Evolutionary conservation across 2,888 invertebrate genomes (phyloP).

Genomic region (Drosophila mercatorum): DNA sequence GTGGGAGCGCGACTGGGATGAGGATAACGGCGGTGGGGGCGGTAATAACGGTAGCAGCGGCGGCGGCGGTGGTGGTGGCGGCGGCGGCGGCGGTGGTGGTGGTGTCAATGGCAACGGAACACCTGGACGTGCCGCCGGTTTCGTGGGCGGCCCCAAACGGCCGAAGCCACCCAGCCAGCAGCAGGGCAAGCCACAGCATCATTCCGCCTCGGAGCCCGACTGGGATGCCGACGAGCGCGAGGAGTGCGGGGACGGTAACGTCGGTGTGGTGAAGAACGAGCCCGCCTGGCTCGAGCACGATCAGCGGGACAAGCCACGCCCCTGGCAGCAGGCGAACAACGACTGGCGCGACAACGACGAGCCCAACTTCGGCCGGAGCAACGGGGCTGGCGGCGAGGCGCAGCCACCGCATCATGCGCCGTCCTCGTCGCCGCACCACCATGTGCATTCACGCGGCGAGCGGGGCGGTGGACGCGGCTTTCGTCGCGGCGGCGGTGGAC

Average conservation of each 20-base stretch:
- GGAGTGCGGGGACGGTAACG: constrained; percentile 40
- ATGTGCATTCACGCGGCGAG: constrained; percentile 69
- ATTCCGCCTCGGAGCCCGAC: constrained; percentile 82
- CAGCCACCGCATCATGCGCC: constrained; percentile 42
- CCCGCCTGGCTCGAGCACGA: constrained; percentile 73
- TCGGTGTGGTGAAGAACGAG: constrained; percentile 53
- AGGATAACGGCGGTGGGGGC: constrained; percentile 45
- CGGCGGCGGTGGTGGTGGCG: constrained; percentile 16
- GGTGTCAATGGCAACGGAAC: constrained; percentile 51
- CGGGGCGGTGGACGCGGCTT: constrained; percentile 76
- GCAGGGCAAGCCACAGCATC: constrained; percentile 53
- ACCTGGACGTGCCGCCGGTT: constrained; percentile 72
- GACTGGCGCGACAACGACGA: constrained; percentile 81
- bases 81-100: constrained; percentile 21
- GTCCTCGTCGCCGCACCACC: constrained; percentile 72
- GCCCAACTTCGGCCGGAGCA: constrained; percentile 49
- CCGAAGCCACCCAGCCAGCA: constrained; percentile 40
- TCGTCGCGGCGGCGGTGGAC: constrained; percentile 62
- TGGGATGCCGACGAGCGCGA: constrained; percentile 83
- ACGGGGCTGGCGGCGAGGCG: constrained; percentile 37
- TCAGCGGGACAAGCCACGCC: constrained; percentile 75
- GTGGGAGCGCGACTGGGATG: constrained; percentile 82
- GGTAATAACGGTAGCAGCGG: constrained; percentile 3
- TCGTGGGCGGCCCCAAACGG: constrained; percentile 80
- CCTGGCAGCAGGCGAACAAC: constrained; percentile 64